A percentile compares a stretch with the other conserved stretches of the same genome.
Conservation (phyloP, 1,140 invertebrate species). For the Camponotus floridanus region DNA sequence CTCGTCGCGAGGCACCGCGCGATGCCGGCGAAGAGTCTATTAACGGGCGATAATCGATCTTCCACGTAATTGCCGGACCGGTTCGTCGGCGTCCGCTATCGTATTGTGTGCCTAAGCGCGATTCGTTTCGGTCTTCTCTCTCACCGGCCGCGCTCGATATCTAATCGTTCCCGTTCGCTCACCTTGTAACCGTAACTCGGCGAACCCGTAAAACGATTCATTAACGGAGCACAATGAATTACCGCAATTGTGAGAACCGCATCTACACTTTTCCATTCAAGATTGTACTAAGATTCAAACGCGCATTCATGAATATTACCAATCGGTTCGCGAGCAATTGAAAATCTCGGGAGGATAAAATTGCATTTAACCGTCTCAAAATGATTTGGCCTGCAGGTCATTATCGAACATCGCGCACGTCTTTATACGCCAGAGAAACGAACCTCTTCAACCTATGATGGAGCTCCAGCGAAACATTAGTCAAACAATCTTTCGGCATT, state of each 20-base stretch:
- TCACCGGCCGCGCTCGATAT: slow-evolving; percentile 24
- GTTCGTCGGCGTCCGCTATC: slow-evolving; percentile 64
- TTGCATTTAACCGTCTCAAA: slow-evolving; percentile 1
- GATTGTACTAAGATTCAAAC: not conserved
- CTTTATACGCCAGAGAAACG: slow-evolving; percentile 36
- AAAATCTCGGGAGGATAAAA: slow-evolving; percentile 2
- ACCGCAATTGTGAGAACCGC: slow-evolving; percentile 23
- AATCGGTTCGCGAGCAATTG: not conserved
- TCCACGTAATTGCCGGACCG: slow-evolving; percentile 70
- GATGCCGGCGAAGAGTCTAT: slow-evolving; percentile 58
- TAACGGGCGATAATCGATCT: slow-evolving; percentile 72
- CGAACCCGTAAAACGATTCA: slow-evolving; percentile 20
- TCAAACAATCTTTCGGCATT: slow-evolving; percentile 60
- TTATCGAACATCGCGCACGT: not conserved
- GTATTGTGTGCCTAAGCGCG: slow-evolving; percentile 61
- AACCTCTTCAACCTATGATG: slow-evolving; percentile 28
- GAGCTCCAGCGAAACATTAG: slow-evolving; percentile 39
- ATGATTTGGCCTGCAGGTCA: not conserved
- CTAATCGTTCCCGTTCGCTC: slow-evolving; percentile 55
- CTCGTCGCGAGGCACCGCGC: slow-evolving; percentile 54
- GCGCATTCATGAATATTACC: not conserved
- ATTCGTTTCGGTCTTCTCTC: slow-evolving; percentile 45
- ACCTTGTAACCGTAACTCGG: slow-evolving; percentile 16
- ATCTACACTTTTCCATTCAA: not conserved
- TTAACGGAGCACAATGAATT: slow-evolving; percentile 49